A percentile compares a stretch with the other conserved stretches of the same genome.
Evolutionary conservation across 1,140 invertebrate genomes (phyloP).

Genomic region (Heliothis virescens): DNA sequence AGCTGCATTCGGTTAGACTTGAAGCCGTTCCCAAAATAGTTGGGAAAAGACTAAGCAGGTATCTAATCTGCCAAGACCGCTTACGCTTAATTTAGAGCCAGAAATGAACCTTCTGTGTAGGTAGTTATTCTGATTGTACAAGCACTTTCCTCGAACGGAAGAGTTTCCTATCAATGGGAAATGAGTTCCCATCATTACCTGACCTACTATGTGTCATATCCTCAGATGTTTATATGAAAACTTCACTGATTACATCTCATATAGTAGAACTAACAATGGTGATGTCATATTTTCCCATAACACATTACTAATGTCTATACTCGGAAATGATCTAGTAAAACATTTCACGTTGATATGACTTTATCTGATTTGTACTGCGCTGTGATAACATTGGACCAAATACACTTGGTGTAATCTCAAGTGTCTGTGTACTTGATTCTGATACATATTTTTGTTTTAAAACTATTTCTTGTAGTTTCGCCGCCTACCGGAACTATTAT

Average conservation of each 20-base stretch:
- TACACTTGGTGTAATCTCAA: slow-evolving; percentile 6
- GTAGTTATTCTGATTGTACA: too few relatives aligned
- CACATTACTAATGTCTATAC: slow-evolving; percentile 2
- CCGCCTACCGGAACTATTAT: too few relatives aligned
- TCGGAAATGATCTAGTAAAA: slow-evolving; percentile 11
- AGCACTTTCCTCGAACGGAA: too few relatives aligned
- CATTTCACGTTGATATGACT: not conserved
- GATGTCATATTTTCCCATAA: slow-evolving; percentile 20
- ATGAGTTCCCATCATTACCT: too few relatives aligned
- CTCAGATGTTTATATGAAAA: not conserved
- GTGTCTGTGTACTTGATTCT: not conserved
- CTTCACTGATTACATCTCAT: not conserved
- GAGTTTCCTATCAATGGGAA: too few relatives aligned
- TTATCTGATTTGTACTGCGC: slow-evolving; percentile 3
- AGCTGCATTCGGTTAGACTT: too few relatives aligned
- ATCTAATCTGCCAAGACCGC: too few relatives aligned
- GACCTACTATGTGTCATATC: not conserved
- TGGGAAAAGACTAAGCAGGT: too few relatives aligned
- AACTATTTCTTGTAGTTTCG: not conserved
- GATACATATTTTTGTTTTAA: not conserved
- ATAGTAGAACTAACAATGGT: not conserved
- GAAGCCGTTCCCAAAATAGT: too few relatives aligned
- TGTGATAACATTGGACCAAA: slow-evolving; percentile 3
- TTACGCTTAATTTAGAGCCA: too few relatives aligned
- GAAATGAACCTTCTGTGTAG: too few relatives aligned